Base-by-base conservation (phyloP, 2,113 vertebrate genomes). In the Meriones unguiculatus region DNA sequence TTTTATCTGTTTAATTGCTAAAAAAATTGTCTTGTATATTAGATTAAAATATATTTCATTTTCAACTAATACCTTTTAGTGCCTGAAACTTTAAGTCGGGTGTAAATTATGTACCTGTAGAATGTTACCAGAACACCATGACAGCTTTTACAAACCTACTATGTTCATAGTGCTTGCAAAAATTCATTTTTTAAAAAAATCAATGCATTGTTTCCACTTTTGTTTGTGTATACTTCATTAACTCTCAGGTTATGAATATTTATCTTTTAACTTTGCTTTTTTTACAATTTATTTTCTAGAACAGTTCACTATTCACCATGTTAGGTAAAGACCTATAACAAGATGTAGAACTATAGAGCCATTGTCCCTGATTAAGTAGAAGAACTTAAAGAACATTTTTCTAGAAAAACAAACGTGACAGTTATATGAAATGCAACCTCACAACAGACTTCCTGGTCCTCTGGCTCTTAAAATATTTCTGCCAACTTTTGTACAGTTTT, bases 31-130 rank as follows among this genome's bases (percentile, higher is more conserved):
- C 77, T 98, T 81, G 84, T 94, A 91, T 98, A 98, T 98, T 91
- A 97, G 82, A 96, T 95, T 97, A 98, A 99, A 98, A 95, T 97
- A 86, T 91, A 95, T 96, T 98, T 95, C 86, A 81, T 80, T 98
- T 97, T 98, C 98, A 98, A 97, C 85, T 98, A 98, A 98, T 98
- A 97, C 97, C 98, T 97, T 98, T 97, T 97, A 69, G 87, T 97
- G 87, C 95, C 95, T 98, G 97, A 98, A 97, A 98, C 97, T 97
- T 98, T 98, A 98, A 78, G 96, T 98, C 97, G 96, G 98, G 98
- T 98, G 96, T 98, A 98, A 98, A 98, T 98, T 98, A 98, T 97
- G 97, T 89, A 96, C 76, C 93, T 97, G 93, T 90, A 98, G 84
- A 98, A 96, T 98, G 94, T 98, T 95, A 97, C 98, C 64, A 35